Base-by-base conservation (phyloP, 2,888 invertebrate species). In the Periphyllus acericola region DNA sequence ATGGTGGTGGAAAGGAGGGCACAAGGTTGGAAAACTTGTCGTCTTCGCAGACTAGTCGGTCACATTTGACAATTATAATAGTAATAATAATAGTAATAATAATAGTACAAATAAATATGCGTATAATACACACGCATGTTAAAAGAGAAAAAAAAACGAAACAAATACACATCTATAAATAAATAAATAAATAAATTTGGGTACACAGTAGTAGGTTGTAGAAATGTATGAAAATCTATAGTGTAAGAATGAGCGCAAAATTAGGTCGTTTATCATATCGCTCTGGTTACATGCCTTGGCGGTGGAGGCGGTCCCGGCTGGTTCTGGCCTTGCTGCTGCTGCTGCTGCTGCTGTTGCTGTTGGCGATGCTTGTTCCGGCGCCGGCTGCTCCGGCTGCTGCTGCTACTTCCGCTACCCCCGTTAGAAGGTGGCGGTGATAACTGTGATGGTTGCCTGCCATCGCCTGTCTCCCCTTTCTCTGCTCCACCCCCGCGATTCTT, bases 331-430 rank as follows among this genome's bases (percentile, higher is more conserved):
- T 82, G 32, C 5, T 82, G 68, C 25, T 71, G 71, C 46, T 83
- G 72, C 9, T 72, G 72, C 34, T 76, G 83, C 5, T 46, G 75
- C 32, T 75, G 75, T 74, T 76, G 84, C 17, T 46, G 75, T 32
- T 76, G 75, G 4, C 76, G 66, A 0, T 84, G 75, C 66, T 66
- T 84, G 46, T 84, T 84, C n/a, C 84, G 75, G 32, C 84, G 84
- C 5, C 84, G 76, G 29, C 84, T 84, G 5, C 32, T 84, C 25
- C 66, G 66, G n/a, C 76, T 84, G 25, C 84, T 46, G 8, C 21
- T n/a, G 66, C 34, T 68, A 25, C 32, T 66, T 0, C 25, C n/a
- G 21, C 21, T 32, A 14, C 40, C 32, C 6, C 6, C 55, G 9
- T 34, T n/a, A n/a, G n/a, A 32, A 19, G 83, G 83, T 17, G 78